phyloP scores from a whole-genome alignment of 2,113 vertebrate genomes.

The human region GRCh38 chr17:72998501-72999000 shows the following conservation, averaged over 20 bases:
- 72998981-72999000: neutral
- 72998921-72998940: neutral
- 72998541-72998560: neutral
- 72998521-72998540: neutral
- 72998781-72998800: neutral
- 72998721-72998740: too few species aligned
- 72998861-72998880: neutral
- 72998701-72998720: neutral
- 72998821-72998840: neutral
- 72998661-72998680: too few species aligned
- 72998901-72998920: neutral
- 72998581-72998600: neutral
- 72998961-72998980: neutral
- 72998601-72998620: accelerated
- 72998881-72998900: neutral
- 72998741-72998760: neutral
- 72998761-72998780: neutral
- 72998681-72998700: neutral
- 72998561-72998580: neutral
- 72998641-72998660: neutral
- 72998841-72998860: neutral
- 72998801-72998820: neutral
- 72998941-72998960: accelerated
- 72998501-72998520: neutral
- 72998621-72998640: too few species aligned